Evolutionary conservation across 2,113 vertebrate genomes (phyloP).

Genomic region (Forbesichthys agassizii): DNA sequence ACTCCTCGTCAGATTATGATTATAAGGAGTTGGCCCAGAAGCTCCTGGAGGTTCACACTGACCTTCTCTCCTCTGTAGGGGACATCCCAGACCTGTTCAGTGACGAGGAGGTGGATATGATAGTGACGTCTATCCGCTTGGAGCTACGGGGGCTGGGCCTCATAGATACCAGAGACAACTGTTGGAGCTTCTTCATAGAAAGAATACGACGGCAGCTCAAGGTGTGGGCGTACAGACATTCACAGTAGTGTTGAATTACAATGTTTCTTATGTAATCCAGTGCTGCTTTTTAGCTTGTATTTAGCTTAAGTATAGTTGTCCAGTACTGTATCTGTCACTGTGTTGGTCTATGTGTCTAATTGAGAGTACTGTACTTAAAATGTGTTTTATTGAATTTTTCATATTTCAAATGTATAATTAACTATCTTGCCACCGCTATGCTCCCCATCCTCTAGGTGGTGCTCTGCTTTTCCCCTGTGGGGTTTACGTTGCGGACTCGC

Average conservation of each 20-base stretch:
- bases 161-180: slow-evolving; percentile 77
- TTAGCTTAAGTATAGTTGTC: too few species aligned
- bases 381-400: too few species aligned
- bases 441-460: slow-evolving; percentile 64
- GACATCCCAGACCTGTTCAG: slow-evolving; percentile 77
- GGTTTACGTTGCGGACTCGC: slow-evolving; percentile 74
- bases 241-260: neutral
- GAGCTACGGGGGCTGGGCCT: slow-evolving; percentile 75
- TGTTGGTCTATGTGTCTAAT: too few species aligned
- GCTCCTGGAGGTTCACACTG: too few species aligned
- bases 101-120: slow-evolving; percentile 74
- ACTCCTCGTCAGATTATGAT: neutral
- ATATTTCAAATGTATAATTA: neutral
- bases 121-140: slow-evolving; percentile 73
- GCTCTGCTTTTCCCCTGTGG: slow-evolving; percentile 77
- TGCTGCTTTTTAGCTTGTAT: too few species aligned
- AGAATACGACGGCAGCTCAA: slow-evolving; percentile 81
- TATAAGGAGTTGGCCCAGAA: neutral
- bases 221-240: slow-evolving; percentile 40
- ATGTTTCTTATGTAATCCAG: too few species aligned
- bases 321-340: too few species aligned
- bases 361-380: too few species aligned
- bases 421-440: neutral
- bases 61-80: slow-evolving; percentile 42
- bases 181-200: slow-evolving; percentile 80